Percentiles rank a stretch among this genome's conserved stretches.
phyloP scores from a whole-genome alignment of 2,888 invertebrate species.

The Clepsis dumicolana region DNA sequence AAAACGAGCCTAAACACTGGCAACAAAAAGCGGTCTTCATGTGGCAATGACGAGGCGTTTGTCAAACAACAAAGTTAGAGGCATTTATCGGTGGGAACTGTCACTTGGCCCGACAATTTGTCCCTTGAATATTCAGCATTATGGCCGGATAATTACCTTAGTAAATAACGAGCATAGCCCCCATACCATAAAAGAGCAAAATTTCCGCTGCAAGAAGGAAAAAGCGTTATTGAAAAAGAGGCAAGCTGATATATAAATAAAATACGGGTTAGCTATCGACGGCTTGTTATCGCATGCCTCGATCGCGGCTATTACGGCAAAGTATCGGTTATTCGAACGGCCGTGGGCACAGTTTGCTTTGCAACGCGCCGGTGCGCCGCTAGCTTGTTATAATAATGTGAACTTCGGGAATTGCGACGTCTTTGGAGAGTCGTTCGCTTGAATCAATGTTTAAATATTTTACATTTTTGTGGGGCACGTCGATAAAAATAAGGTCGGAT shows the following conservation, averaged over 20 bases:
- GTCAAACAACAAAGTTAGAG: conserved; percentile 43
- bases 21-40: conserved; percentile 32
- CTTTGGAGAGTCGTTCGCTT: conserved; percentile 63
- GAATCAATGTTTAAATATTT: conserved; percentile 61
- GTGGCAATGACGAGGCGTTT: conserved; percentile 48
- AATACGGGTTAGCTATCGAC: conserved; percentile 86
- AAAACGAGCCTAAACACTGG: not conserved
- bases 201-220: conserved; percentile 79
- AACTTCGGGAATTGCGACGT: conserved; percentile 82
- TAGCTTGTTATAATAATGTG: conserved; percentile 86
- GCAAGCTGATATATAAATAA: conserved; percentile 85
- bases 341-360: conserved; percentile 84
- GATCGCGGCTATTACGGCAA: conserved; percentile 81
- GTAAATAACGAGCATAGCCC: conserved; percentile 81
- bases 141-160: conserved; percentile 77
- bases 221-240: conserved; percentile 85
- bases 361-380: conserved; percentile 73
- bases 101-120: conserved; percentile 72
- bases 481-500: conserved; percentile 38
- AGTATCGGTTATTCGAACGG: conserved; percentile 80
- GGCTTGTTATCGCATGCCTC: conserved; percentile 86
- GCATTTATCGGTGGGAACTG: conserved; percentile 61
- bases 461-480: conserved; percentile 51
- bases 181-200: conserved; percentile 81
- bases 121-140: conserved; percentile 74